phyloP scores from a whole-genome alignment of 2,113 vertebrate genomes.

The Hyla sarda region DNA sequence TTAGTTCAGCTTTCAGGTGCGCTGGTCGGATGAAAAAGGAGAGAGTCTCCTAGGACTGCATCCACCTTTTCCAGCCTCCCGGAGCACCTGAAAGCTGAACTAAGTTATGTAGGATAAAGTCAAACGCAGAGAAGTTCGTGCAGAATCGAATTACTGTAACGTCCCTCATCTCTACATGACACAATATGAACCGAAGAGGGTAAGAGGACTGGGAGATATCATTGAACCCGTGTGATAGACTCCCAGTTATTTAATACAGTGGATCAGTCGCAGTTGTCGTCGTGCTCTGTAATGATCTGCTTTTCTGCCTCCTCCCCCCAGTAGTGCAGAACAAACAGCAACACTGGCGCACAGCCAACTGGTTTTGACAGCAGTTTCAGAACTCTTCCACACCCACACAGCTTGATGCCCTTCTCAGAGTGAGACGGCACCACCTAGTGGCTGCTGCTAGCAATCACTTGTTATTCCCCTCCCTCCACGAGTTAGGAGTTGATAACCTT shows the following conservation, averaged over 20 bases:
- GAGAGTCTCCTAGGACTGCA: too few species aligned
- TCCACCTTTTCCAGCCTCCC: too few species aligned
- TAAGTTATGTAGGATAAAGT: too few species aligned
- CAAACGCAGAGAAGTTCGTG: too few species aligned
- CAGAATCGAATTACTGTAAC: too few species aligned
- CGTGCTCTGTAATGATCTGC: neutral
- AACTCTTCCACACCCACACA: constrained; percentile 28
- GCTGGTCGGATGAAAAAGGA: too few species aligned
- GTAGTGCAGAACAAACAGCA: constrained; percentile 38
- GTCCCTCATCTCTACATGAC: too few species aligned
- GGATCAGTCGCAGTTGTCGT: neutral
- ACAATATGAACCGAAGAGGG: too few species aligned
- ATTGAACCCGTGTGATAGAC: too few species aligned
- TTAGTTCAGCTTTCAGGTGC: too few species aligned
- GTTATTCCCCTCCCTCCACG: neutral
- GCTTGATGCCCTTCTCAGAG: neutral
- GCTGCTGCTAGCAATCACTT: neutral
- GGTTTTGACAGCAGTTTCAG: constrained; percentile 32
- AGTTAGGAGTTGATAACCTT: neutral
- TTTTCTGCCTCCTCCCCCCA: constrained; percentile 4
- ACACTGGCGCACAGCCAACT: constrained; percentile 20
- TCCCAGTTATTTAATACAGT: constrained; percentile 7
- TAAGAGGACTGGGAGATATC: neutral
- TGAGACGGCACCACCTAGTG: neutral
- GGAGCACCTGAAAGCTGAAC: too few species aligned